Conservation (phyloP, 2,797 vertebrate species). For the Falco biarmicus region DNA sequence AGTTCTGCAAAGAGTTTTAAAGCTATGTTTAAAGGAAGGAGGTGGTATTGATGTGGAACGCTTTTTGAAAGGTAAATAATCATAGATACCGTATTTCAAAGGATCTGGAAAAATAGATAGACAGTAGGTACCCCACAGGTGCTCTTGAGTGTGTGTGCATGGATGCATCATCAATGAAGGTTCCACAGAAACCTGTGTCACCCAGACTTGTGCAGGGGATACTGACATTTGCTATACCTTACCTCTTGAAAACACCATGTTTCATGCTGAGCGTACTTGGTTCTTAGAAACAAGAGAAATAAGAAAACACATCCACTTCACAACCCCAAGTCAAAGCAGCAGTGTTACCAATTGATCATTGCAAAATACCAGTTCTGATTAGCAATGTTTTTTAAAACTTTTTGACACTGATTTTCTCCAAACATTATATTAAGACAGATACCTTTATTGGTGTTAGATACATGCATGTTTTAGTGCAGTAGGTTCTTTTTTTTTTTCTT, state of each 20-base stretch:
- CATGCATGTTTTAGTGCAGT: not conserved
- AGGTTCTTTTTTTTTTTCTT: not conserved
- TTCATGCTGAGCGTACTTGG: not conserved
- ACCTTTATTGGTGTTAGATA: not conserved
- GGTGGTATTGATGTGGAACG: not conserved
- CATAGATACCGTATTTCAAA: not conserved
- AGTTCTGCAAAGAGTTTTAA: not conserved
- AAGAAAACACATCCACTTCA: not conserved
- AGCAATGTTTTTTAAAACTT: not conserved
- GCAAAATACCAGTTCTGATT: not conserved
- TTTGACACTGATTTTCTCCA: not conserved
- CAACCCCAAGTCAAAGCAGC: not conserved
- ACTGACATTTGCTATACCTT: not conserved
- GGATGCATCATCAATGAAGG: not conserved
- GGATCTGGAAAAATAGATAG: not conserved
- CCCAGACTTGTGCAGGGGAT: not conserved
- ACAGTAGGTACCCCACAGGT: rapidly evolving
- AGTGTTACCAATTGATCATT: not conserved
- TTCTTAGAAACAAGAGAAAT: not conserved
- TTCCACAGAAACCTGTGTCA: not conserved
- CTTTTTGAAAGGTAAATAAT: not conserved
- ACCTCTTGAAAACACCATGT: not conserved
- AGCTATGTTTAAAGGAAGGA: not conserved
- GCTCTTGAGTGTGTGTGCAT: not conserved
- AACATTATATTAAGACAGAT: not conserved